Conservation (phyloP, 2,113 vertebrate species). For the Tauraco erythrolophus region DNA sequence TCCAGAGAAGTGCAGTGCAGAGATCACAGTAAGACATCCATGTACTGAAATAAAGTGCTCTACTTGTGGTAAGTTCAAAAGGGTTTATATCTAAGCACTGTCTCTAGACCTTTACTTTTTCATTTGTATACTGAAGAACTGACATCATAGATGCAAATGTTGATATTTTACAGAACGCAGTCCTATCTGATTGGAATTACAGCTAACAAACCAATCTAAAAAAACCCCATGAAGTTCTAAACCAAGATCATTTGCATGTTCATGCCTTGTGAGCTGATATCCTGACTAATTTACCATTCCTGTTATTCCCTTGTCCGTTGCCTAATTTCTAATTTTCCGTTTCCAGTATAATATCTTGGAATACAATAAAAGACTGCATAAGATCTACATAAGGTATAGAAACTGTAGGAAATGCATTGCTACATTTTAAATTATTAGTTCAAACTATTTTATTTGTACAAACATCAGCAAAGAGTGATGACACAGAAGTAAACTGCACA, state of each 20-base stretch:
- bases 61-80: not conserved
- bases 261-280: not conserved
- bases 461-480: not conserved
- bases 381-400: not conserved
- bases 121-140: not conserved
- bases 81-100: not conserved
- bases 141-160: not conserved
- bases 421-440: not conserved
- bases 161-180: not conserved
- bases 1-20: not conserved
- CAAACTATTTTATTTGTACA: not conserved
- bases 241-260: not conserved
- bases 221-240: fast-evolving
- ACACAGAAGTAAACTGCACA: not conserved
- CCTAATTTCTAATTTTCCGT: not conserved
- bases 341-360: not conserved
- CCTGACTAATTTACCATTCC: not conserved
- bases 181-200: not conserved
- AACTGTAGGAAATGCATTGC: not conserved
- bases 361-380: not conserved
- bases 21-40: not conserved
- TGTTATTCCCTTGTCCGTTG: not conserved
- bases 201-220: not conserved
- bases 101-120: not conserved
- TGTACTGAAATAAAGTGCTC: not conserved